A percentile compares a stretch with the other conserved stretches of the same genome.
Conservation (phyloP, 1,140 invertebrate species). For the Melipona quadrifasciata region DNA sequence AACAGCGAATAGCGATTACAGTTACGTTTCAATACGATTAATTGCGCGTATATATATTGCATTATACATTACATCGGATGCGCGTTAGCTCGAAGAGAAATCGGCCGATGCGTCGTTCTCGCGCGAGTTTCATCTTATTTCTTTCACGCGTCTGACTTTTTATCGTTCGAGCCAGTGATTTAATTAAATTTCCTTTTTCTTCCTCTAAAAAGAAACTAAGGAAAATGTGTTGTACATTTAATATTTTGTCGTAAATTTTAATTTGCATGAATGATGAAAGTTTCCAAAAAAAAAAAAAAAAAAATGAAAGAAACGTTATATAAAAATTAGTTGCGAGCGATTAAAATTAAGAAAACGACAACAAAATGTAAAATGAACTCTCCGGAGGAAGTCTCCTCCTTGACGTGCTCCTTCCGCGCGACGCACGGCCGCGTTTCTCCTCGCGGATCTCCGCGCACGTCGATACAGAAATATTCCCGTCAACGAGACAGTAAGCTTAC, state of each 20-base stretch:
- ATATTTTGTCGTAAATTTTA: too few relatives aligned
- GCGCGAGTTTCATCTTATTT: background rate
- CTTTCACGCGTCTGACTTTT: background rate
- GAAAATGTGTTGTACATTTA: too few relatives aligned
- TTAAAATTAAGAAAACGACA: too few relatives aligned
- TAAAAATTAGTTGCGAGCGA: too few relatives aligned
- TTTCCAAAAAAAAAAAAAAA: too few relatives aligned
- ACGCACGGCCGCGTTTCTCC: slow-evolving; percentile 33
- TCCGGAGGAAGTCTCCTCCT: too few relatives aligned
- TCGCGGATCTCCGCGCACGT: background rate
- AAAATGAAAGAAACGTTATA: too few relatives aligned
- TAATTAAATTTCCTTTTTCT: too few relatives aligned
- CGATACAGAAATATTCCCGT: slow-evolving; percentile 23
- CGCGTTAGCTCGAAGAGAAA: slow-evolving; percentile 64
- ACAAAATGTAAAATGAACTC: too few relatives aligned
- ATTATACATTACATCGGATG: slow-evolving; percentile 24
- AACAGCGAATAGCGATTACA: slow-evolving; percentile 35
- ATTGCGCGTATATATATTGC: slow-evolving; percentile 7
- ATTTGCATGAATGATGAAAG: too few relatives aligned
- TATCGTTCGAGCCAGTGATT: too few relatives aligned
- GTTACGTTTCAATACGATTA: slow-evolving; percentile 40
- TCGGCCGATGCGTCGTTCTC: slow-evolving; percentile 65
- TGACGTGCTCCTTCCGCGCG: slow-evolving; percentile 12
- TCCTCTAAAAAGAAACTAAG: too few relatives aligned
- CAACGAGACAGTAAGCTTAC: slow-evolving; percentile 36